phyloP scores from a whole-genome alignment of 2,888 invertebrate genomes.

The Cerceris ruficornis region DNA sequence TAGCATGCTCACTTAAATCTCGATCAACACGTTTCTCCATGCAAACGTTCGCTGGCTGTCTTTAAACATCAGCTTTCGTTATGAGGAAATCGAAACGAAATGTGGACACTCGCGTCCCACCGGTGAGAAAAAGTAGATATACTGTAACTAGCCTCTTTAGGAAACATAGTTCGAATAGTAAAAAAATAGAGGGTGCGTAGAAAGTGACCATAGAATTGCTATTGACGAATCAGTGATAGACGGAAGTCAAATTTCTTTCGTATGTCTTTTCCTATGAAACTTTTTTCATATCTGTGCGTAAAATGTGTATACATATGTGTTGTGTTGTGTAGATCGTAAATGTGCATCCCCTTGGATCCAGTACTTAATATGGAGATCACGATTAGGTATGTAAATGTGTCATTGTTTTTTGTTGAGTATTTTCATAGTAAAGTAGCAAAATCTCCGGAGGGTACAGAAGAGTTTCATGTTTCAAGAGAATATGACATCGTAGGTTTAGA shows the following conservation, averaged over 20 bases:
- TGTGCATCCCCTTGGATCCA: not conserved
- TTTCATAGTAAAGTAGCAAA: too few relatives aligned
- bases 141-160: slow-evolving; percentile 67
- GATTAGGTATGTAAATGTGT: too few relatives aligned
- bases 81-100: slow-evolving; percentile 58
- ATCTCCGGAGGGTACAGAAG: too few relatives aligned
- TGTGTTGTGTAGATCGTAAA: slow-evolving; percentile 3
- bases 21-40: not conserved
- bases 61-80: slow-evolving; percentile 30
- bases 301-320: slow-evolving; percentile 15
- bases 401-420: too few relatives aligned
- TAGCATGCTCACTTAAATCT: not conserved
- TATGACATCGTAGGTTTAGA: not conserved
- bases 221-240: slow-evolving; percentile 56
- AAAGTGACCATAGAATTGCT: slow-evolving; percentile 61
- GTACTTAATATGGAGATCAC: too few relatives aligned
- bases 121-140: slow-evolving; percentile 24
- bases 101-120: slow-evolving; percentile 39
- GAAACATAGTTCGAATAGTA: slow-evolving; percentile 49
- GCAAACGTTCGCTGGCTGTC: not conserved
- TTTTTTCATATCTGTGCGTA: slow-evolving; percentile 14
- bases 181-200: slow-evolving; percentile 53
- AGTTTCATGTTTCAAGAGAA: not conserved
- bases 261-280: not conserved
- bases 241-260: slow-evolving; percentile 27